Evolutionary conservation across 2,113 vertebrate species (phyloP).

Genomic region (Dipodomys spectabilis): DNA sequence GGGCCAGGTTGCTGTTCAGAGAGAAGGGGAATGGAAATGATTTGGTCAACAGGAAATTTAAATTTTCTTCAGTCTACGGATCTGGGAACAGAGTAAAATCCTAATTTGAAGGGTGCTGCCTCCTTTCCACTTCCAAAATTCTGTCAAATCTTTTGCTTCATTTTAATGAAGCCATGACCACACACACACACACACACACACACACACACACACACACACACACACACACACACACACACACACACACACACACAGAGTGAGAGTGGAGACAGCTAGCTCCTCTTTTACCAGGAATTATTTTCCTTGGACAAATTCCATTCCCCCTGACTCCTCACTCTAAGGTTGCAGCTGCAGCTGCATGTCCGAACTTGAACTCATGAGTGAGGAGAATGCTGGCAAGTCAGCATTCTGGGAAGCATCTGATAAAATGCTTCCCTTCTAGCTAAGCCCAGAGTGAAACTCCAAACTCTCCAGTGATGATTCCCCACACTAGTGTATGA

Average conservation of each 20-base stretch:
- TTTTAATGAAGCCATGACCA: conserved; percentile 8
- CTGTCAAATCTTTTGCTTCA: not conserved
- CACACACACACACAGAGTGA: not conserved
- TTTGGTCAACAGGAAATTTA: conserved; percentile 32
- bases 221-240: conserved; percentile 46
- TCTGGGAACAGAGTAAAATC: not conserved
- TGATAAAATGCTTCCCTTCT: not conserved
- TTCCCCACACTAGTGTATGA: not conserved
- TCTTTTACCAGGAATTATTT: conserved; percentile 25
- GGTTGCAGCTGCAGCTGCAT: not conserved
- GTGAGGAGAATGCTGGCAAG: not conserved
- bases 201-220: not conserved
- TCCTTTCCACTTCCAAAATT: not conserved
- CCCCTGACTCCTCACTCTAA: conserved; percentile 25
- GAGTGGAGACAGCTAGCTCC: not conserved
- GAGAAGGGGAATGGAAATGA: conserved; percentile 34
- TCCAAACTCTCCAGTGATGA: not conserved
- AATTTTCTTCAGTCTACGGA: conserved; percentile 30
- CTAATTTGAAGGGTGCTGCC: not conserved
- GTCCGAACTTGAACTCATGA: conserved; percentile 27
- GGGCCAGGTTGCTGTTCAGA: not conserved
- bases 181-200: not conserved
- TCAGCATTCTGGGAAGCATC: not conserved
- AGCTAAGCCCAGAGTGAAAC: conserved; percentile 1
- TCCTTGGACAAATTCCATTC: conserved; percentile 12